A percentile compares a stretch with the other conserved stretches of the same genome.
Evolutionary conservation across 2,888 invertebrate genomes (phyloP).

Genomic region (Odontocerum albicorne): DNA sequence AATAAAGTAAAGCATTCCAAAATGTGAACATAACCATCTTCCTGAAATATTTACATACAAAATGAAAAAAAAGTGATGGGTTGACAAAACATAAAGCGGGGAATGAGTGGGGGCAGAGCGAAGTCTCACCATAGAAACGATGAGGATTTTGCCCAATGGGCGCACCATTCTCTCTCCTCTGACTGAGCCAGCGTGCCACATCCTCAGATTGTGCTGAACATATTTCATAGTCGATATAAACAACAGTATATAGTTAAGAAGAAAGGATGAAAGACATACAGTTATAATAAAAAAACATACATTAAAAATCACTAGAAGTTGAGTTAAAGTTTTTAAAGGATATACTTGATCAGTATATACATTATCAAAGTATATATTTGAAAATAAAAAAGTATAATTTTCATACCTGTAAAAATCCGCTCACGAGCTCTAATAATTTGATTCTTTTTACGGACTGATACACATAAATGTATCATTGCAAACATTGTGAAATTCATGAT

Average conservation of each 20-base stretch:
- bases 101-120: constrained; percentile 9
- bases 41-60: too few species aligned
- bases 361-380: too few species aligned
- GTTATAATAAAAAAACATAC: constrained; percentile 1
- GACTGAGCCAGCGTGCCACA: constrained; percentile 55
- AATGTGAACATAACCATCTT: too few species aligned
- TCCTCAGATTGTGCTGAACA: constrained; percentile 56
- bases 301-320: too few species aligned
- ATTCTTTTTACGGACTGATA: constrained; percentile 79
- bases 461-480: constrained; percentile 91
- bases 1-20: too few species aligned
- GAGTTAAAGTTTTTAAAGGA: too few species aligned
- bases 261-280: too few species aligned
- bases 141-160: constrained; percentile 47
- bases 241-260: too few species aligned
- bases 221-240: constrained; percentile 49
- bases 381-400: too few species aligned
- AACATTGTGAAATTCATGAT: constrained; percentile 98
- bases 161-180: constrained; percentile 45
- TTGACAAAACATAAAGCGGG: neutral
- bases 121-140: constrained; percentile 57
- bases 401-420: constrained; percentile 83
- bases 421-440: constrained; percentile 75
- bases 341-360: too few species aligned
- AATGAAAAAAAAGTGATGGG: constrained; percentile 7